phyloP scores from a whole-genome alignment of 2,797 vertebrate species.

The Hybognathus amarus region DNA sequence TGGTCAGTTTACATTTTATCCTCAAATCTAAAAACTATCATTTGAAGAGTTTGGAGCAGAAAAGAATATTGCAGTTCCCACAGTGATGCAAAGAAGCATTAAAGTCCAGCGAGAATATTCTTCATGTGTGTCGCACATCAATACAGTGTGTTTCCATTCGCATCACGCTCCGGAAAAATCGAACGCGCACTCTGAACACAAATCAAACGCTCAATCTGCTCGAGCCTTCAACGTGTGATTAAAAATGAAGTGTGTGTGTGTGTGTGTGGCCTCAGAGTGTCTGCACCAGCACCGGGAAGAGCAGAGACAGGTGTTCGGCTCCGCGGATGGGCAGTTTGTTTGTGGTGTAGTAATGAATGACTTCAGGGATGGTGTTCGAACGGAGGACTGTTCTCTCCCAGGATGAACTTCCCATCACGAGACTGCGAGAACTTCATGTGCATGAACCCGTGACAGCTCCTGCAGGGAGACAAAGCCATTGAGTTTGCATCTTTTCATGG shows the following conservation, averaged over 20 bases:
- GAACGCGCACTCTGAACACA: conserved; percentile 10
- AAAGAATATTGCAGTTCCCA: conserved; percentile 9
- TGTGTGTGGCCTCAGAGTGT: conserved; percentile 75
- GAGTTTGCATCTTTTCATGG: not conserved
- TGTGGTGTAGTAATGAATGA: conserved; percentile 87
- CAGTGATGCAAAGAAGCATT: not conserved
- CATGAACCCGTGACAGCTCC: conserved; percentile 94
- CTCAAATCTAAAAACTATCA: conserved; percentile 1
- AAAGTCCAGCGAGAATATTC: not conserved
- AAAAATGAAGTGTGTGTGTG: conserved; percentile 55
- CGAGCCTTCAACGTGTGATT: not conserved
- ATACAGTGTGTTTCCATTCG: not conserved
- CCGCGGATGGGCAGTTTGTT: conserved; percentile 89
- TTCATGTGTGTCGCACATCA: not conserved
- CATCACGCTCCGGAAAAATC: not conserved
- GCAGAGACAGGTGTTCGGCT: conserved; percentile 86
- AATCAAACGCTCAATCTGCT: not conserved
- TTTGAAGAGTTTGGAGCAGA: not conserved
- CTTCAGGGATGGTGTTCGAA: conserved; percentile 87
- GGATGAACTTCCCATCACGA: conserved; percentile 83
- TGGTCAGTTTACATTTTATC: conserved; percentile 29
- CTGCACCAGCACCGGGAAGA: conserved; percentile 86
- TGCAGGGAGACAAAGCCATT: conserved; percentile 60
- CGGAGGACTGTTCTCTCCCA: conserved; percentile 89
- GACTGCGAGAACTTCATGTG: conserved; percentile 89